These are phyloP conservation scores for Chrysina gloriosa DNA, from an alignment of 2,888 invertebrate genomes.

Conservation along the genomic window DNA sequence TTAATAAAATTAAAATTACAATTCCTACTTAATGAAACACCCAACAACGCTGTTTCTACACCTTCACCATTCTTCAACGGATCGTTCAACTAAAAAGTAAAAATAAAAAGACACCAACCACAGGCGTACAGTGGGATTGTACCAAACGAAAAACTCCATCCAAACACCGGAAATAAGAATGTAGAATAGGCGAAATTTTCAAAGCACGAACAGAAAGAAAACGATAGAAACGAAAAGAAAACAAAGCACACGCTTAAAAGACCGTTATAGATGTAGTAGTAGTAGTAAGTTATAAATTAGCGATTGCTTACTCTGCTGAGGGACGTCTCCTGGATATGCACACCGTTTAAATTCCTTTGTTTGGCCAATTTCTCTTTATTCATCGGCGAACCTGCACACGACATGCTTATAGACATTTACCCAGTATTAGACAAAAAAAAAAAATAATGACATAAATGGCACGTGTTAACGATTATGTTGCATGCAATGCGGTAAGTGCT, in stretches of 20 bases:
- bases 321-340: conserved; percentile 81
- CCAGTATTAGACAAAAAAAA: conserved; percentile 43
- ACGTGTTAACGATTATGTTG: neutral
- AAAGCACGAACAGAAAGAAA: conserved; percentile 8
- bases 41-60: too few species aligned
- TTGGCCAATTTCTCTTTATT: conserved; percentile 86
- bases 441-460: too few species aligned
- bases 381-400: conserved; percentile 80
- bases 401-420: conserved; percentile 53
- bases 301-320: conserved; percentile 79
- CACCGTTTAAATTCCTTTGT: conserved; percentile 78
- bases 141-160: conserved; percentile 33
- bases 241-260: conserved; percentile 32
- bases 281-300: conserved; percentile 6
- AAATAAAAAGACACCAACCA: neutral
- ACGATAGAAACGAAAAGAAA: conserved; percentile 1
- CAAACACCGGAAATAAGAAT: neutral
- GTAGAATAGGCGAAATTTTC: neutral
- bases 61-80: too few species aligned
- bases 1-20: too few species aligned
- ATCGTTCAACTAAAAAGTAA: too few species aligned
- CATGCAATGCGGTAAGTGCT: neutral
- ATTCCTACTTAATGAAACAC: too few species aligned
- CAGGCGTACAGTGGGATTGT: neutral
- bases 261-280: too few species aligned